Evolutionary conservation across 2,888 invertebrate species (phyloP), one percentile per base, ranked within the genome.

Genomic region (Allophyes oxyacanthae): DNA sequence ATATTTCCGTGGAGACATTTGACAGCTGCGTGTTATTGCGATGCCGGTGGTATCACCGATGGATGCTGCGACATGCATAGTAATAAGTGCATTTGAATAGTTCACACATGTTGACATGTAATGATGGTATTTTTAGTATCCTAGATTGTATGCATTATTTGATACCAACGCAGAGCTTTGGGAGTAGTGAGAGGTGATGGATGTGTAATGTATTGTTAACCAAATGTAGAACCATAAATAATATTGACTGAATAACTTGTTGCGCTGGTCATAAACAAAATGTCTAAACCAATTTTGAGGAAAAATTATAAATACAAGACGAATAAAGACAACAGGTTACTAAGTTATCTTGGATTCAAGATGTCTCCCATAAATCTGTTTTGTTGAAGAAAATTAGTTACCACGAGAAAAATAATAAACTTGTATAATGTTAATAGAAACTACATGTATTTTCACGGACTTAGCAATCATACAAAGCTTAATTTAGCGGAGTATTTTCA

Each of bases 41-140:
- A 61, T 53, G 52, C 53, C 51, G 41, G 51, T 61, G 55, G 50
- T 26, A 61, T 50, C 30, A 48, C 59, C 45, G 45, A 54, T 57
- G 52, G 72, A 55, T 54, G 56, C 56, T 53, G 46, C 51, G 45
- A 60, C 44, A 32, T 56, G 61, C 71, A 60, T 64, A 50, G 51
- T 61, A 63, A 60, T 53, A 56, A 54, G 40, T 71, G 63, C 63
- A 74, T 75, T 66, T 59, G 54, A 49, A 65, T 64, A 54, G 51
- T 66, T 66, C 57, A 70, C 75, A 72, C 55, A 44, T 75, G 72
- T 71, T 66, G 72, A 66, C 56, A 57, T 48, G 61, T 57, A 60
- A 63, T 70, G 45, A 52, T 71, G 46, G 42, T 63, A 72, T 66
- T 75, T 72, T 75, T 60, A 52, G 72, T 60, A 45, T 25, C 37